Conservation (phyloP, 2,113 vertebrate species). For the Nanorana parkeri region DNA sequence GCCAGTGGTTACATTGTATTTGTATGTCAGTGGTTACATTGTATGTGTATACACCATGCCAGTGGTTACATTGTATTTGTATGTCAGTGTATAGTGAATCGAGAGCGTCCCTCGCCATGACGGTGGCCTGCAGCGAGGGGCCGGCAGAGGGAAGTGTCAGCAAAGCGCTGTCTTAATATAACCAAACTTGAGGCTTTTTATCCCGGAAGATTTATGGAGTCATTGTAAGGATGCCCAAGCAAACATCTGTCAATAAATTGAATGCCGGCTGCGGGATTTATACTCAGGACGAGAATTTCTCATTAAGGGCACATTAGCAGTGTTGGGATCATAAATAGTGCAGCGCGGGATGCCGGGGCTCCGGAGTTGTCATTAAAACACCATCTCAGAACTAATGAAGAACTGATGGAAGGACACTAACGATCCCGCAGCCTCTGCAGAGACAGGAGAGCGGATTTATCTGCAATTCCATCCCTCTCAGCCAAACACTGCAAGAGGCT, state of each 20-base stretch:
- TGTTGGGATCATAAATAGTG: slow-evolving; percentile 83
- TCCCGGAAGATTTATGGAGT: slow-evolving; percentile 88
- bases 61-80: no score
- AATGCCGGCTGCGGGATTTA: slow-evolving; percentile 86
- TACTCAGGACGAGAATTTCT: slow-evolving; percentile 88
- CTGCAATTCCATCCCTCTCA: slow-evolving; percentile 18
- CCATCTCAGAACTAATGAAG: slow-evolving; percentile 84
- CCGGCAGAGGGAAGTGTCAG: slow-evolving; percentile 85
- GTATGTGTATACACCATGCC: no score
- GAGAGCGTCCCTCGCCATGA: no score
- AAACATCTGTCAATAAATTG: slow-evolving; percentile 91
- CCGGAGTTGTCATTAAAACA: slow-evolving; percentile 82
- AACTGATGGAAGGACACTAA: slow-evolving; percentile 76
- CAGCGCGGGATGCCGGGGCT: slow-evolving; percentile 75
- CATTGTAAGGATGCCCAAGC: slow-evolving; percentile 89
- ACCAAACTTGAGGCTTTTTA: slow-evolving; percentile 87
- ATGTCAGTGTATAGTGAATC: no score
- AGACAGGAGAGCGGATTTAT: slow-evolving; percentile 37
- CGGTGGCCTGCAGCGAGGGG: no score
- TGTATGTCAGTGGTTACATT: no score
- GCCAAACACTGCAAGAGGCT: background rate
- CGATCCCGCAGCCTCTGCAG: slow-evolving; percentile 69
- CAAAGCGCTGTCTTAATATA: slow-evolving; percentile 80
- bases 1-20: no score
- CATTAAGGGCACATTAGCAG: slow-evolving; percentile 88